Evolutionary conservation across 2,888 invertebrate genomes (phyloP), one percentile per base, ranked within the genome.

Genomic region (Amphipoea lucens): DNA sequence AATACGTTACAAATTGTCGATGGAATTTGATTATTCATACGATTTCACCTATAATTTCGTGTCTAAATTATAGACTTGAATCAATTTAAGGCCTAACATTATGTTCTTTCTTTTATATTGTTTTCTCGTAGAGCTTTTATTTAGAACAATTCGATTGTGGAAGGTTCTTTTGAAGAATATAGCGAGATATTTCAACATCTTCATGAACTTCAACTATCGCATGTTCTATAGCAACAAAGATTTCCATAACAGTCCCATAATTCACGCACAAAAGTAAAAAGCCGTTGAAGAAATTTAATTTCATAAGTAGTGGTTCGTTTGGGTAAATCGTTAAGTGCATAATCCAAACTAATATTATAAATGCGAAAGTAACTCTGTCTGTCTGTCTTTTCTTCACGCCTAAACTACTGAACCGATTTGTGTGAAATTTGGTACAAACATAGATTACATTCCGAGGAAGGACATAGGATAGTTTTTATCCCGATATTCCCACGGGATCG

Each of bases 31-130:
- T 90, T 90, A 92, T 93, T 92, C 91, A 90, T 93, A 90, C 88
- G 91, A 94, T 94, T 95, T 94, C 94, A 94, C 93, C 92, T 93
- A 91, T 94, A 93, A 94, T 94, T 94, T 94, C 82, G 88, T 88
- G 81, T 88, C 87, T 88, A 93, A 94, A 94, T 95, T 93, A 92
- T 90, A 90, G 91, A 86, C 87, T 92, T 90, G 86, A 79, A 90
- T 91, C 90, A 88, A 92, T 91, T 83, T 79, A 86, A 88, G 83
- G 83, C 87, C 89, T 83, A 89, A 72, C 77, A 84, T 79, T 69
- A 78, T 81, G 78, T 83, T 85, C 71, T 66, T 75, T 48, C 42
- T 68, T 79, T 82, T 79, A 40, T 51, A 74, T 80, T 81, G 78
- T 82, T 81, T 79, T 86, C 57, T 81, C 42, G 12, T 57, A 78